Conservation (phyloP, 2,797 vertebrate genomes). For the Urophycis tenuis region DNA sequence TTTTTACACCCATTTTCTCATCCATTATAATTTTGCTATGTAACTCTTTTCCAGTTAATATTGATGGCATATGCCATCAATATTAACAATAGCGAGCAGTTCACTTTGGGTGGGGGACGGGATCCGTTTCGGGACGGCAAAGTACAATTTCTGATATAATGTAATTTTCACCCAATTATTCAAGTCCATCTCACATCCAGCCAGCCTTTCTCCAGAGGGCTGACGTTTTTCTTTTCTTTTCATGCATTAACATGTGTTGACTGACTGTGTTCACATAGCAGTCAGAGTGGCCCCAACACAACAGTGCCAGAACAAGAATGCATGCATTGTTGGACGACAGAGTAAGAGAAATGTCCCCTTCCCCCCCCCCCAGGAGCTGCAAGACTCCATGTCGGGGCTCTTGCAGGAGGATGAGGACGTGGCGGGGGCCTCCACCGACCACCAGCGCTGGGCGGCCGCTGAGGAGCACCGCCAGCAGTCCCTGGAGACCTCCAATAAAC, state of each 20-base stretch:
- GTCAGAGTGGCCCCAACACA: too few relatives aligned
- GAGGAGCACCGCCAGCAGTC: slow-evolving; percentile 45
- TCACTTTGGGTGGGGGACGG: too few relatives aligned
- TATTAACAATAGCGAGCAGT: too few relatives aligned
- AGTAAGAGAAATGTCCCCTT: background rate
- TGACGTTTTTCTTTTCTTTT: background rate
- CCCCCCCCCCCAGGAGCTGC: slow-evolving; percentile 67
- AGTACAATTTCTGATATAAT: too few relatives aligned
- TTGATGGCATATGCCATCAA: too few relatives aligned
- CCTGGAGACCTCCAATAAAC: slow-evolving; percentile 65
- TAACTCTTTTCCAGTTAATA: too few relatives aligned
- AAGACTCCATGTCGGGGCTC: slow-evolving; percentile 65
- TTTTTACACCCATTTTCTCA: too few relatives aligned
- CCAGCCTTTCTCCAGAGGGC: background rate
- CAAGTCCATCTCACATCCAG: background rate
- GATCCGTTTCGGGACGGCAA: too few relatives aligned
- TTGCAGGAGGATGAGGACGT: slow-evolving; percentile 67
- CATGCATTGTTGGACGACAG: background rate
- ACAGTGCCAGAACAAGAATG: background rate
- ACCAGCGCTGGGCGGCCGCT: slow-evolving; percentile 47
- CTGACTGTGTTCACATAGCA: too few relatives aligned
- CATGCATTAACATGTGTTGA: background rate
- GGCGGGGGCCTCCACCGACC: slow-evolving; percentile 50
- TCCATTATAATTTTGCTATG: too few relatives aligned
- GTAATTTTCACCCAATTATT: background rate